phyloP scores from a whole-genome alignment of 2,113 vertebrate species.

The Calidris pygmaea region DNA sequence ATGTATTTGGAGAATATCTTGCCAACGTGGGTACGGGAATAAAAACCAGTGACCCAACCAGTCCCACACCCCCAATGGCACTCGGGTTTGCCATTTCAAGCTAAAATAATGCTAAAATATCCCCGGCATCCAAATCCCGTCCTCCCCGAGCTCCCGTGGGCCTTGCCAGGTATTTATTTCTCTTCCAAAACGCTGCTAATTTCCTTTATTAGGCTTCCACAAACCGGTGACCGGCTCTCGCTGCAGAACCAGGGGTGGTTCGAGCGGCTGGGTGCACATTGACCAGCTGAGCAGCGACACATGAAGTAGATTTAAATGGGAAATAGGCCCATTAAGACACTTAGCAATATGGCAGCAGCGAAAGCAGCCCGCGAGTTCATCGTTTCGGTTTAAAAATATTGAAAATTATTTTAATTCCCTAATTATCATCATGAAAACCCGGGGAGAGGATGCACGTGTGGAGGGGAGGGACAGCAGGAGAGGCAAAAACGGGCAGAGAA shows the following conservation, averaged over 20 bases:
- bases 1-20: too few species aligned
- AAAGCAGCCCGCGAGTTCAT: neutral
- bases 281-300: slow-evolving; percentile 59
- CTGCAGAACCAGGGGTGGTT: neutral
- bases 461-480: neutral
- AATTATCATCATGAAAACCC: neutral
- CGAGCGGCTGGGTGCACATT: neutral
- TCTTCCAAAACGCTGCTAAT: neutral
- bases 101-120: neutral
- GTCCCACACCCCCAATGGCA: neutral
- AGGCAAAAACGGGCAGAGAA: neutral
- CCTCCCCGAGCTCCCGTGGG: neutral
- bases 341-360: slow-evolving; percentile 45
- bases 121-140: neutral
- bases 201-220: slow-evolving; percentile 18
- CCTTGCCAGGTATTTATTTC: neutral
- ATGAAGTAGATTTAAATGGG: neutral
- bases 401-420: slow-evolving; percentile 9
- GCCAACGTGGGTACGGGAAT: neutral
- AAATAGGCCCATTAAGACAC: slow-evolving; percentile 37
- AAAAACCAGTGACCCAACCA: neutral
- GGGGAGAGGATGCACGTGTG: neutral
- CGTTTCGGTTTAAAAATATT: neutral
- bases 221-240: neutral
- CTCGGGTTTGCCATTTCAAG: too few species aligned